Evolutionary conservation across 2,797 vertebrate genomes (phyloP).

Genomic region (Sebastiscus albofasciatus): DNA sequence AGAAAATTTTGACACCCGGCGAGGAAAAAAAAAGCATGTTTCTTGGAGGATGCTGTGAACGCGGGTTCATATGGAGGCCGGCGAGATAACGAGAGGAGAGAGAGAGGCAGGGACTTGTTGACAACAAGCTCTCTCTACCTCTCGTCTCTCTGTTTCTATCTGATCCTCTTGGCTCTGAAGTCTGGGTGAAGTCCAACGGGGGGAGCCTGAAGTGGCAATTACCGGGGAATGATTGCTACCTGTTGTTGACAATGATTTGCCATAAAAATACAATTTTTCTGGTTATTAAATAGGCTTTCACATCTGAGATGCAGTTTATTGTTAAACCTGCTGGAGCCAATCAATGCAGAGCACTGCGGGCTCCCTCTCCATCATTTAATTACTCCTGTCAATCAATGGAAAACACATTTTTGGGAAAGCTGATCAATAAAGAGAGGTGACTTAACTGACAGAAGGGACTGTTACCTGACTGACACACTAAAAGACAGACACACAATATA

Average conservation of each 20-base stretch:
- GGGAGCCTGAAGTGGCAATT: slow-evolving; percentile 44
- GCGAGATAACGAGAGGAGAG: slow-evolving; percentile 59
- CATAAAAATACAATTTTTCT: slow-evolving; percentile 52
- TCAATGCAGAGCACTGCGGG: slow-evolving; percentile 41
- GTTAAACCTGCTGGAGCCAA: slow-evolving; percentile 48
- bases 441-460: slow-evolving; percentile 37
- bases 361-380: slow-evolving; percentile 60
- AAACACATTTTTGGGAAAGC: slow-evolving; percentile 64
- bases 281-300: slow-evolving; percentile 44
- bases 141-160: neutral
- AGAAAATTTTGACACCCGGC: slow-evolving; percentile 53
- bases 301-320: slow-evolving; percentile 28
- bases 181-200: slow-evolving; percentile 28
- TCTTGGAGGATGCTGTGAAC: slow-evolving; percentile 51
- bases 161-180: slow-evolving; percentile 44
- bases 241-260: slow-evolving; percentile 56
- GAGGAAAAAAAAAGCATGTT: slow-evolving; percentile 27
- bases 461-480: slow-evolving; percentile 35
- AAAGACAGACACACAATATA: neutral
- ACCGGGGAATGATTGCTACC: slow-evolving; percentile 47
- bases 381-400: slow-evolving; percentile 66
- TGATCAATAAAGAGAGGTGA: slow-evolving; percentile 57
- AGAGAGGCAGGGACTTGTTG: slow-evolving; percentile 15
- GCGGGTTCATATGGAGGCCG: slow-evolving; percentile 65
- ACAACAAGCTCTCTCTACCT: slow-evolving; percentile 10